Conservation (phyloP, 2,888 invertebrate genomes). For the Sthenelais limicola region DNA sequence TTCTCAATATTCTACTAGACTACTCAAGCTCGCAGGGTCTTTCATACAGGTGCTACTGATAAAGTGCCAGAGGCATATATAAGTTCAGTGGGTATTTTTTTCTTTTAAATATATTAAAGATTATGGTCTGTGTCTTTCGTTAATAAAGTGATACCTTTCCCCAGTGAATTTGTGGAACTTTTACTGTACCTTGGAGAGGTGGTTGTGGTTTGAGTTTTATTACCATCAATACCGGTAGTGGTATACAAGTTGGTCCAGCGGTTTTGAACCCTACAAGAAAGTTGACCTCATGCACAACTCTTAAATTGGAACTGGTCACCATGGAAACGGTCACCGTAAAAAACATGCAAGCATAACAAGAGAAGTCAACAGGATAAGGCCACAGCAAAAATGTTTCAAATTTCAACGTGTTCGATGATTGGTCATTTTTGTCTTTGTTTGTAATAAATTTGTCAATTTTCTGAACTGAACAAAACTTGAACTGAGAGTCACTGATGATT, state of each 20-base stretch:
- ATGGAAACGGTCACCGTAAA: slow-evolving; percentile 31
- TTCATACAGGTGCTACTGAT: no score
- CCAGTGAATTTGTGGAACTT: slow-evolving; percentile 34
- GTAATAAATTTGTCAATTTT: background rate
- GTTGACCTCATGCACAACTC: slow-evolving; percentile 40
- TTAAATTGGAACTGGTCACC: slow-evolving; percentile 38
- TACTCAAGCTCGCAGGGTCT: no score
- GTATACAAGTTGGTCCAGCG: slow-evolving; percentile 40
- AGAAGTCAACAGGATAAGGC: slow-evolving; percentile 40
- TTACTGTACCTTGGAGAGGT: slow-evolving; percentile 40
- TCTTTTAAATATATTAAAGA: slow-evolving; percentile 17
- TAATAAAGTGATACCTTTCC: slow-evolving; percentile 39
- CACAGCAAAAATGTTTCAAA: slow-evolving; percentile 40
- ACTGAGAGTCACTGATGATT: slow-evolving; percentile 32
- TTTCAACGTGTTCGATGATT: slow-evolving; percentile 37
- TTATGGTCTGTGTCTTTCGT: slow-evolving; percentile 30
- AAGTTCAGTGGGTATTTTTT: slow-evolving; percentile 16
- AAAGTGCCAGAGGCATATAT: slow-evolving; percentile 32
- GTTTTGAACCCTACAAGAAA: slow-evolving; percentile 40
- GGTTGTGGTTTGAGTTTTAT: slow-evolving; percentile 39
- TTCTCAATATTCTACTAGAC: no score
- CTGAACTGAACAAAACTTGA: slow-evolving; percentile 34
- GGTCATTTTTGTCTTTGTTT: slow-evolving; percentile 12
- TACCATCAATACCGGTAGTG: slow-evolving; percentile 40
- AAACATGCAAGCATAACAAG: slow-evolving; percentile 39